Base-by-base conservation (phyloP, 2,888 invertebrate genomes). In the Spodoptera exigua region DNA sequence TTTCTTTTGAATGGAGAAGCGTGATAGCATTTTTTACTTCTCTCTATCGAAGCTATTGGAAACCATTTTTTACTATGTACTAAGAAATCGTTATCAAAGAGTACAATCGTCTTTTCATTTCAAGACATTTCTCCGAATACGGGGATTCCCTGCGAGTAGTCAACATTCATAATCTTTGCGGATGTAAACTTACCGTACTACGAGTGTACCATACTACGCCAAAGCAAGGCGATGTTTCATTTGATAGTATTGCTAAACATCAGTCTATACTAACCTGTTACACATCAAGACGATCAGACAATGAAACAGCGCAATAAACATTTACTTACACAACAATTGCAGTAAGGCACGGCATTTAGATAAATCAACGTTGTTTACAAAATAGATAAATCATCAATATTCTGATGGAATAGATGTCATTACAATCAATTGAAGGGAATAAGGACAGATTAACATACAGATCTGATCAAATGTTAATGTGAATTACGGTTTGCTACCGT, bases 361-460 rank as follows among this genome's bases (percentile, higher is more conserved):
- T 51, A 32, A 39, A 16, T 27, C n/a, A 46, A 48, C 17, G 12
- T 65, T 63, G 41, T 62, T 60, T 56, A 70, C 48, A 36, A 53
- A 45, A 27, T 14, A 47, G 48, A 54, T 46, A 32, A 49, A 44
- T 46, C 34, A 46, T 73, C 18, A 60, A 54, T 70, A 75, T 76
- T 69, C 77, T 17, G 47, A 46, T 37, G 18, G 49, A 41, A 41
- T 44, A 53, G 37, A 13, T 39, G 53, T 69, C 69, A 60, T 69
- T 63, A 61, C 34, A 64, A 74, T 64, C 63, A 46, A 66, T 66
- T 52, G 70, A 64, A 54, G 63, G 63, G 44, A 63, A 65, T 56
- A 60, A n/a, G 32, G 46, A 52, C 49, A 48, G 39, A 57, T 52
- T 16, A 51, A 57, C 54, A 70, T 76, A 61, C 49, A 27, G 55